These are phyloP conservation scores for Antennarius maculatus DNA, from an alignment of 2,797 vertebrate genomes.

Conservation along the genomic window DNA sequence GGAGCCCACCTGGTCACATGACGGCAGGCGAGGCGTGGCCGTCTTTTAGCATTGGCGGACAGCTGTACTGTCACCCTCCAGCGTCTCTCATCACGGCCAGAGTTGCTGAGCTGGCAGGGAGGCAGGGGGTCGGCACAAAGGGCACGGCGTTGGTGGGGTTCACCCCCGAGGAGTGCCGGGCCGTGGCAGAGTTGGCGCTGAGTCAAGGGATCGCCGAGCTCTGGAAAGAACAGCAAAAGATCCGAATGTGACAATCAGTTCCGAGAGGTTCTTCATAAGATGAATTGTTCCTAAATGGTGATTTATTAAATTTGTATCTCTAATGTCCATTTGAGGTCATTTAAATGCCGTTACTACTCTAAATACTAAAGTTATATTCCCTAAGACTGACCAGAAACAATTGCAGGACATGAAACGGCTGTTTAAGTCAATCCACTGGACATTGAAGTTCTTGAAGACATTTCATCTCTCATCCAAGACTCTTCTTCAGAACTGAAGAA, in stretches of 20 bases:
- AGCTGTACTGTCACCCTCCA: conserved; percentile 72
- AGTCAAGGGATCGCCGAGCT: conserved; percentile 74
- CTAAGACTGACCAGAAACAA: no score
- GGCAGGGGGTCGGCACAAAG: conserved; percentile 60
- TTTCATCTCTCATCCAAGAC: no score
- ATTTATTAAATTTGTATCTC: no score
- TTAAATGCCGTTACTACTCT: no score
- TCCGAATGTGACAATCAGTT: conserved; percentile 73
- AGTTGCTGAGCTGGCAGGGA: conserved; percentile 73
- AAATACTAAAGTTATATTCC: no score
- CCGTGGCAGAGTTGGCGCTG: conserved; percentile 76
- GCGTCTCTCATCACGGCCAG: conserved; percentile 70
- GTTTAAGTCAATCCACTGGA: no score
- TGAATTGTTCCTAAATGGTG: no score
- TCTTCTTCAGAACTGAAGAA: no score
- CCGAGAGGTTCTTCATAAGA: no score
- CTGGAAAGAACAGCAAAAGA: conserved; percentile 73
- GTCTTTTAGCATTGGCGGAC: conserved; percentile 62
- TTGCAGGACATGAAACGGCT: no score
- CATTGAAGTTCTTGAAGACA: no score
- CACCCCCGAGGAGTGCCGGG: conserved; percentile 76
- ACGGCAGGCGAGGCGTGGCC: conserved; percentile 45
- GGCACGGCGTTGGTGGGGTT: conserved; percentile 80
- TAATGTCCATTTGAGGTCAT: no score
- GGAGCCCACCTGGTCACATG: background rate